A percentile compares a stretch with the other conserved stretches of the same genome.
phyloP scores from a whole-genome alignment of 2,113 vertebrate species.

The Aegithalos caudatus region DNA sequence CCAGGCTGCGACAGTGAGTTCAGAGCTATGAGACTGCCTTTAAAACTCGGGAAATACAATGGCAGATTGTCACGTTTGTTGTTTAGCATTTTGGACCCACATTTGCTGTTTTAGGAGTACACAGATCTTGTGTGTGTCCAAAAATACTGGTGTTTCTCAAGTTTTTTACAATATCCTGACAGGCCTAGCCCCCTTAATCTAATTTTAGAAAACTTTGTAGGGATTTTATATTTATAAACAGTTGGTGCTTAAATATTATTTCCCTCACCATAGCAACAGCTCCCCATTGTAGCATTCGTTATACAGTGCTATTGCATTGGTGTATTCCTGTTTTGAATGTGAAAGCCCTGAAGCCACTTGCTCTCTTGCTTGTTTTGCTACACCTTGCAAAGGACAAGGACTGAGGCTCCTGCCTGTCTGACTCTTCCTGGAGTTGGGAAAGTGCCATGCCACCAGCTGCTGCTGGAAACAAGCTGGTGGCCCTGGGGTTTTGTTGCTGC shows the following conservation, averaged over 20 bases:
- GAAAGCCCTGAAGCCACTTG: not conserved
- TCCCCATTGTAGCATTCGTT: constrained; percentile 3
- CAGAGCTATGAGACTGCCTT: not conserved
- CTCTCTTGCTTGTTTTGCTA: not conserved
- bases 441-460: not conserved
- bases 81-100: not conserved
- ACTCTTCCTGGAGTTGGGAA: not conserved
- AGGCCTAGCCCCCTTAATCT: constrained; percentile 15
- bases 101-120: not conserved
- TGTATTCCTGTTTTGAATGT: constrained; percentile 23
- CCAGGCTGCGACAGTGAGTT: not conserved
- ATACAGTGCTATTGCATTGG: constrained; percentile 5
- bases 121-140: not conserved
- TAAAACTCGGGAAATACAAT: not conserved
- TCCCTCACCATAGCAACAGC: constrained; percentile 32
- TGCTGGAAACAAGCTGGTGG: not conserved
- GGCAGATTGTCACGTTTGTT: not conserved
- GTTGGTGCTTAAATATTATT: constrained; percentile 57
- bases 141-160: constrained; percentile 28
- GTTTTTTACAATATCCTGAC: constrained; percentile 17
- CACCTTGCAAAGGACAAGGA: not conserved
- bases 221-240: constrained; percentile 52
- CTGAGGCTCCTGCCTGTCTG: not conserved
- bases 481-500: not conserved
- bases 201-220: constrained; percentile 52